Conservation (phyloP, 2,797 vertebrate genomes). For the Rhabdomys pumilio region DNA sequence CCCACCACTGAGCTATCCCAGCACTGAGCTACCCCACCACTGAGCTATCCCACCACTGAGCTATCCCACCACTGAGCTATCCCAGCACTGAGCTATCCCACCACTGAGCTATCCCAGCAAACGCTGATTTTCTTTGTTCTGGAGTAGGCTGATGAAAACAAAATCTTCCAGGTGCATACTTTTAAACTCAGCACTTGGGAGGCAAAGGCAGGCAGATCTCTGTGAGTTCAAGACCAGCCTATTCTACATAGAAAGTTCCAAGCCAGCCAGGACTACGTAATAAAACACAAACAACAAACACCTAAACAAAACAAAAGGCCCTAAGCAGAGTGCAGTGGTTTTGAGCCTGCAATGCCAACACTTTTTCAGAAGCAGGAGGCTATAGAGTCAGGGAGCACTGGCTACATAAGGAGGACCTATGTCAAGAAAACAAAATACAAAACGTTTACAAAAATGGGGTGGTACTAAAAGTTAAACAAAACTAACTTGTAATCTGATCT, state of each 20-base stretch:
- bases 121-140: neutral
- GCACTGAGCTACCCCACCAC: neutral
- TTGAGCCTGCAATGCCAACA: neutral
- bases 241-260: neutral
- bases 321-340: neutral
- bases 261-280: neutral
- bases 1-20: neutral
- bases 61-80: neutral
- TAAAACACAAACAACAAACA: neutral
- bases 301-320: neutral
- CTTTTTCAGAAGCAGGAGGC: neutral
- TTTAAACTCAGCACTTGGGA: neutral
- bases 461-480: slow-evolving; percentile 3
- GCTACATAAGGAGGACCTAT: neutral
- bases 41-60: neutral
- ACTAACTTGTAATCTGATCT: neutral
- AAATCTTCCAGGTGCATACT: neutral
- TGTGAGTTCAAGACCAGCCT: neutral
- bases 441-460: neutral
- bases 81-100: no score
- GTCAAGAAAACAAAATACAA: neutral
- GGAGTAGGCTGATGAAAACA: neutral
- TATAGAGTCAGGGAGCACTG: neutral
- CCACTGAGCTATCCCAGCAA: no score
- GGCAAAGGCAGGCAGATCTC: neutral